Conservation (phyloP, 1,140 invertebrate species). For the Bombus affinis region DNA sequence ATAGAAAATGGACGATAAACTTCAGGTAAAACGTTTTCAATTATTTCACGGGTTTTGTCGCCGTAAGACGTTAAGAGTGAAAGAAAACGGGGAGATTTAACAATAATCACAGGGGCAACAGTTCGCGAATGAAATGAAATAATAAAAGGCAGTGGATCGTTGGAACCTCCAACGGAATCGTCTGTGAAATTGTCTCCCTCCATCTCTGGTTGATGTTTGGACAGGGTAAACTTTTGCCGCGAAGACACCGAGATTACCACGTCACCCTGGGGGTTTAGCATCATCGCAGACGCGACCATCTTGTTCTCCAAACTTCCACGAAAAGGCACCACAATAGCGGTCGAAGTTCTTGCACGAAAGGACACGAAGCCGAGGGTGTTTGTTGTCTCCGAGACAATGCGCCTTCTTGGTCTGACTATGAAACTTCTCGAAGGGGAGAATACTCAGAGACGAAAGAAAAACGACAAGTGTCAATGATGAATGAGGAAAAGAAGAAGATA, state of each 20-base stretch:
- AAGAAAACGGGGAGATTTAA: not conserved
- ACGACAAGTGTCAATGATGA: not conserved
- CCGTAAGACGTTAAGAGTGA: too few relatives aligned
- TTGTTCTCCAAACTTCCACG: constrained; percentile 28
- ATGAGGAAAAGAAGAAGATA: not conserved
- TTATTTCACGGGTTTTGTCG: not conserved
- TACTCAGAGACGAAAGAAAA: not conserved
- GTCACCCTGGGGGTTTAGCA: constrained; percentile 24
- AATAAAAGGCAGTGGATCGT: not conserved
- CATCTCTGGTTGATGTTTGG: constrained; percentile 15
- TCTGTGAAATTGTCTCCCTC: not conserved
- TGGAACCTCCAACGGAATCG: not conserved
- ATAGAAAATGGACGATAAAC: not conserved
- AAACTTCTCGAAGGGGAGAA: not conserved
- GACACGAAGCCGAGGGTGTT: constrained; percentile 16
- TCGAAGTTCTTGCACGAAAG: constrained; percentile 24
- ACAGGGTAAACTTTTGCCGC: constrained; percentile 3
- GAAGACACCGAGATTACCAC: constrained; percentile 34
- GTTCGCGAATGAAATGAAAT: not conserved
- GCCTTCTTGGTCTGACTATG: not conserved
- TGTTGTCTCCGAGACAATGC: constrained; percentile 31
- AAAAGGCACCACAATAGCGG: constrained; percentile 22
- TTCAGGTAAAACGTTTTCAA: not conserved
- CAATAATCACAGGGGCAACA: not conserved
- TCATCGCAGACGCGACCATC: constrained; percentile 13